A percentile compares a stretch with the other conserved stretches of the same genome.
phyloP scores from a whole-genome alignment of 2,888 invertebrate species.

The Dichetophora obliterata region DNA sequence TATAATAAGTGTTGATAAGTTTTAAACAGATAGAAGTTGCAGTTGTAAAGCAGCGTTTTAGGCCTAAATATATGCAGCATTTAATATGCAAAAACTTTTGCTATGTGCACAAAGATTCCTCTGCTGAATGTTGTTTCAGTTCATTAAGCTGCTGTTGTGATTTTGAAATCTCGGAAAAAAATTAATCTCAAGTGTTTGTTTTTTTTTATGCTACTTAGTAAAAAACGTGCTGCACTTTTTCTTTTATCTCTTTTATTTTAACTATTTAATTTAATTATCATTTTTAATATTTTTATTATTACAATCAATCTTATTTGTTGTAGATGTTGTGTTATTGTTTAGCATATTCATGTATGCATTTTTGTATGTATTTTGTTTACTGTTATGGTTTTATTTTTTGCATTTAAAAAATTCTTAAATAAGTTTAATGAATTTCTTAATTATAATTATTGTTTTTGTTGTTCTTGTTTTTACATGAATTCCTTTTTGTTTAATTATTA shows the following conservation, averaged over 20 bases:
- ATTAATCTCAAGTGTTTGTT: neutral
- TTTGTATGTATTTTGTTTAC: neutral
- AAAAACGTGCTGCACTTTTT: constrained; percentile 42
- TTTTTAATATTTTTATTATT: constrained; percentile 5
- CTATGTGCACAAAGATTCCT: too few relatives aligned
- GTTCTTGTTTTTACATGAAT: neutral
- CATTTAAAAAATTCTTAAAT: constrained; percentile 8
- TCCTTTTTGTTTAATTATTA: too few relatives aligned
- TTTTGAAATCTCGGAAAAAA: neutral
- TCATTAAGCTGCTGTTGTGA: too few relatives aligned
- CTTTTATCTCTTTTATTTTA: constrained; percentile 27
- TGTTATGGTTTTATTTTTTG: constrained; percentile 1
- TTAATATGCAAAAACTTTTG: neutral
- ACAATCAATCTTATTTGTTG: neutral
- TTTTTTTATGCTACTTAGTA: neutral
- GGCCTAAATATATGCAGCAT: neutral
- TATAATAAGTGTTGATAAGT: too few relatives aligned
- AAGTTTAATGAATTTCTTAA: constrained; percentile 30
- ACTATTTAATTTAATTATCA: constrained; percentile 28
- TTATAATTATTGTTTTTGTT: neutral
- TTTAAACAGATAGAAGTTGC: neutral
- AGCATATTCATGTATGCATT: neutral
- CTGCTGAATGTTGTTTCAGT: too few relatives aligned
- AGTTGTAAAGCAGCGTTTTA: neutral
- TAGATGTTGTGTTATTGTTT: constrained; percentile 1